Percentiles rank a stretch among this genome's conserved stretches.
Conservation (phyloP, 30 jellyfish, hydroid and myxozoan species). For the Sanderia malayensis region DNA sequence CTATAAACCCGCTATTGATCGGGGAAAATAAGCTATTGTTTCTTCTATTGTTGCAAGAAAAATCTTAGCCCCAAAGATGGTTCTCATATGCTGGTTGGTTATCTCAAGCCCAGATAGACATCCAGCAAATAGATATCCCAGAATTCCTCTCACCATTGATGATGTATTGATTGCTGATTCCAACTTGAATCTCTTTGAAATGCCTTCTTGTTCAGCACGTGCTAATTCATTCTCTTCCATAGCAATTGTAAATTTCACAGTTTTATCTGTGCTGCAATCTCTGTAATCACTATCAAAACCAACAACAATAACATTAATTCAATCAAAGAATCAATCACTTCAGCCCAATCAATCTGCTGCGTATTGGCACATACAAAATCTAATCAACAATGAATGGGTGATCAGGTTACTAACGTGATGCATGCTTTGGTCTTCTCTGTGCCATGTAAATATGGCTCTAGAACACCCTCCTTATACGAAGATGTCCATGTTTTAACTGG, state of each 20-base stretch:
- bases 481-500: conserved; percentile 98
- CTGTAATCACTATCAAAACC: conserved; percentile 74
- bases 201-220: conserved; percentile 92
- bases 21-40: too few relatives aligned
- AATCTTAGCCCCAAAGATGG: too few relatives aligned
- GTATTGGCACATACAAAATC: too few relatives aligned
- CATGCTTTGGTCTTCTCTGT: conserved; percentile 74
- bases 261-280: conserved; percentile 87
- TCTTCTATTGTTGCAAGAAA: too few relatives aligned
- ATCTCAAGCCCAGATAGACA: too few relatives aligned
- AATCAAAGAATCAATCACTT: too few relatives aligned
- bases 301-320: neutral
- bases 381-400: too few relatives aligned
- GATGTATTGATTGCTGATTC: conserved; percentile 54
- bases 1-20: too few relatives aligned
- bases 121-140: too few relatives aligned
- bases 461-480: conserved; percentile 78
- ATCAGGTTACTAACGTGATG: conserved; percentile 85
- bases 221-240: conserved; percentile 78
- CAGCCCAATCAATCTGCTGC: too few relatives aligned
- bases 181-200: conserved; percentile 79
- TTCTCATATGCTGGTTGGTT: too few relatives aligned
- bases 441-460: conserved; percentile 80
- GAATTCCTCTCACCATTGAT: conserved; percentile 81
- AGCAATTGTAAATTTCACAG: conserved; percentile 73